These are phyloP conservation scores for Axis porcinus DNA, from an alignment of 2,113 vertebrate species.

Conservation along the genomic window DNA sequence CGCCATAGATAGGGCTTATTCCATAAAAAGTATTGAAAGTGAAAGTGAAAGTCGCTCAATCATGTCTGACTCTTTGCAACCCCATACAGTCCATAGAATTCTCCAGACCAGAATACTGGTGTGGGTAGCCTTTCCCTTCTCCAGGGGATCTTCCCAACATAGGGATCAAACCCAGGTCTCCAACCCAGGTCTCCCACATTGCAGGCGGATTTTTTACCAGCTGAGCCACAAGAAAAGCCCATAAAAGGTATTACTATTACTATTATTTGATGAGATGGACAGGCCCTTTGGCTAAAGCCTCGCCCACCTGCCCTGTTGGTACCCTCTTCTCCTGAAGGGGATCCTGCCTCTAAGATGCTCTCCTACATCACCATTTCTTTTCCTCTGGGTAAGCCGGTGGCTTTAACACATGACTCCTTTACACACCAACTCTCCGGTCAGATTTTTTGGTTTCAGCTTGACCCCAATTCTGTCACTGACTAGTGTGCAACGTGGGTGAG, in stretches of 20 bases:
- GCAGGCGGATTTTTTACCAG: neutral
- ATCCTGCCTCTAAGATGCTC: neutral
- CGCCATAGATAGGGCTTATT: neutral
- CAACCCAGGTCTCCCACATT: neutral
- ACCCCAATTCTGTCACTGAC: neutral
- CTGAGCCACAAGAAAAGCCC: neutral
- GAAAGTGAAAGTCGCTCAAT: neutral
- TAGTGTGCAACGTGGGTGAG: neutral
- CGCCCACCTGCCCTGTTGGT: rapidly evolving
- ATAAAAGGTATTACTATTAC: neutral
- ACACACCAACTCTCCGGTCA: neutral
- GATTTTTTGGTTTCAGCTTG: neutral
- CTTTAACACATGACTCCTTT: neutral
- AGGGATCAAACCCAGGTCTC: neutral
- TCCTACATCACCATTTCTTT: neutral
- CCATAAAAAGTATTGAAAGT: neutral
- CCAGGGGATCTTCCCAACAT: neutral
- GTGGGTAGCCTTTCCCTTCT: neutral
- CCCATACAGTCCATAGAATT: neutral
- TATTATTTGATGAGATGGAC: neutral
- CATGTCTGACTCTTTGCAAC: neutral
- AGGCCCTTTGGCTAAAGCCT: neutral
- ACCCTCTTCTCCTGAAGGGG: neutral
- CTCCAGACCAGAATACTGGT: neutral
- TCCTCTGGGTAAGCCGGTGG: neutral